A percentile compares a stretch with the other conserved stretches of the same genome.
phyloP scores from a whole-genome alignment of 2,888 invertebrate species.

The Augiades crinisus region DNA sequence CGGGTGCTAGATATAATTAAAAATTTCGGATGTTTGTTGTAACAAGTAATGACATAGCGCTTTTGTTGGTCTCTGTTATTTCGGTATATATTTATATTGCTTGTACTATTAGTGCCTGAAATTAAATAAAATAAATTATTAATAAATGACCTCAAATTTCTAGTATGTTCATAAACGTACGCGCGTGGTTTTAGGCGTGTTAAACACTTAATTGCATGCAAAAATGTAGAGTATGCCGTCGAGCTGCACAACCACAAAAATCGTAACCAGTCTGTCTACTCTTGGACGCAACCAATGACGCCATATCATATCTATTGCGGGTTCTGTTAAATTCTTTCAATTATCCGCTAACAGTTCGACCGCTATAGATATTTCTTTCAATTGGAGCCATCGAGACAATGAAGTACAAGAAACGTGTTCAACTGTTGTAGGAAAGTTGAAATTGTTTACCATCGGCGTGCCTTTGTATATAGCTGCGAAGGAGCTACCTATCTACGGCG shows the following conservation, averaged over 20 bases:
- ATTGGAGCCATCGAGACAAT: constrained; percentile 12
- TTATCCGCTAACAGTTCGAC: constrained; percentile 7
- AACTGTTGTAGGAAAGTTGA: constrained; percentile 15
- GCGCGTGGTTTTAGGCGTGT: background rate
- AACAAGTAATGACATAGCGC: background rate
- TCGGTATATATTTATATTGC: no score
- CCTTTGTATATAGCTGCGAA: constrained; percentile 14
- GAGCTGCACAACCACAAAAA: constrained; percentile 10
- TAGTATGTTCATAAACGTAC: background rate
- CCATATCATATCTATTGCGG: background rate
- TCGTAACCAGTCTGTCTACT: constrained; percentile 14
- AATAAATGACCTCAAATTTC: no score
- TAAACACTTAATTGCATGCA: constrained; percentile 27
- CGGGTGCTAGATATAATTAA: constrained; percentile 4
- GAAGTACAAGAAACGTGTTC: constrained; percentile 7
- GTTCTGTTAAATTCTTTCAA: constrained; percentile 4
- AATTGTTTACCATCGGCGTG: constrained; percentile 7
- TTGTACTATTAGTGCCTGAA: no score
- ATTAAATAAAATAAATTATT: no score
- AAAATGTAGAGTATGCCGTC: constrained; percentile 27
- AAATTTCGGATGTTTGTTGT: constrained; percentile 1
- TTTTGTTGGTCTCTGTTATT: no score
- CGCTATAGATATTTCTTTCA: constrained; percentile 11
- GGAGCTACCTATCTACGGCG: background rate
- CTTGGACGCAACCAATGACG: background rate